phyloP scores from a whole-genome alignment of 2,113 vertebrate genomes.

The Plecotus auritus region DNA sequence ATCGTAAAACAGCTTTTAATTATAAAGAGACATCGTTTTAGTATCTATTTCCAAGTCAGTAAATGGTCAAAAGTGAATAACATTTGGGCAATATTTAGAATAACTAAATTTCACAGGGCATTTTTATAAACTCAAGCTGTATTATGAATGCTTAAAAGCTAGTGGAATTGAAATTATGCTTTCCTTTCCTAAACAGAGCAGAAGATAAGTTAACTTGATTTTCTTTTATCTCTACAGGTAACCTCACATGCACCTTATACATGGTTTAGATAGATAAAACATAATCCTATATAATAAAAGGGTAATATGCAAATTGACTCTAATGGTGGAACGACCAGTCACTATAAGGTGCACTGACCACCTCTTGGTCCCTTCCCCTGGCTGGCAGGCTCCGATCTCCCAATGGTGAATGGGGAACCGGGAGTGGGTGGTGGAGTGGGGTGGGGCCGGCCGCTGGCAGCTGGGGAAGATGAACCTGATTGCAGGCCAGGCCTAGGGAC shows the following conservation, averaged over 20 bases:
- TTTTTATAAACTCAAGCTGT: not conserved
- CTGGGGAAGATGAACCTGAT: too few relatives aligned
- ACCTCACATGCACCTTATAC: not conserved
- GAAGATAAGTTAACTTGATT: not conserved
- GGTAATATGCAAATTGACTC: too few relatives aligned
- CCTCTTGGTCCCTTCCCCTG: too few relatives aligned
- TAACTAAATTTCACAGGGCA: not conserved
- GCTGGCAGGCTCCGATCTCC: too few relatives aligned
- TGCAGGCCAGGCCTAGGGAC: too few relatives aligned
- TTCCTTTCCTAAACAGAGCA: not conserved
- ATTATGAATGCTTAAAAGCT: not conserved
- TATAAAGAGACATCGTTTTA: not conserved
- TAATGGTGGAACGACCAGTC: too few relatives aligned
- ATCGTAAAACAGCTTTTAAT: not conserved
- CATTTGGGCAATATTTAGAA: not conserved
- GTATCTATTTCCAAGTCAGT: not conserved
- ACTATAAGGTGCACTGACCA: too few relatives aligned
- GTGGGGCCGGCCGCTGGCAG: too few relatives aligned
- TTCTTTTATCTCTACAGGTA: not conserved
- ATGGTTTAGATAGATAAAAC: not conserved
- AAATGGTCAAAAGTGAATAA: not conserved
- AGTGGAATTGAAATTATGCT: not conserved
- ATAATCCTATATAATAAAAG: not conserved
- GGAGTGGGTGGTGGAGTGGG: too few relatives aligned
- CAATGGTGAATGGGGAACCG: too few relatives aligned